Evolutionary conservation across 2,888 invertebrate species (phyloP), one percentile per base, ranked within the genome.

Genomic region (Nasonia oneida): DNA sequence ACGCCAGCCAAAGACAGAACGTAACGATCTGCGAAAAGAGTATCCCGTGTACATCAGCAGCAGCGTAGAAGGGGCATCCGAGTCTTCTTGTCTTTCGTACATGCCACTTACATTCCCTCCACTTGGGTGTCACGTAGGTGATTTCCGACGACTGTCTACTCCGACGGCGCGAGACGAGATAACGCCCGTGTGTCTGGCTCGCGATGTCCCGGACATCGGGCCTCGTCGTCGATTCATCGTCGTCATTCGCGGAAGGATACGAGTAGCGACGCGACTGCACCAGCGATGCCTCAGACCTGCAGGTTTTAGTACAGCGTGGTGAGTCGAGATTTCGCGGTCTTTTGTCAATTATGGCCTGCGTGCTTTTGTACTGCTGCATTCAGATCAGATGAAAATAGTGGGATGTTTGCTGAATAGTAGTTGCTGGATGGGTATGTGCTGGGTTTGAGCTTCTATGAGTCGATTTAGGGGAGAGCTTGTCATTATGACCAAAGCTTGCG

Each of bases 241-340:
- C 33, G 12, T 76, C 67, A 42, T 23, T 37, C 4, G 70, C 18
- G 23, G 70, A 23, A 18, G 33, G 57, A 70, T 78, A 47, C 29
- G 15, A n/a, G 57, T 4, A 37, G 70, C 71, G 71, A 61, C 39
- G 77, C 77, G 29, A 14, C 29, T 71, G 77, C 18, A 39, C 15
- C 83, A 71, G 76, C 77, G 33, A 83, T 83, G 83, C 42, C 75
- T 82, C 50, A 75, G 53, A 75, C n/a, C 74, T 37, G 5, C 42
- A 57, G 50, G 42, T 83, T 77, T 77, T 83, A 83, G 57, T 83
- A 70, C 71, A 83, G 53, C 53, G 61, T 71, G 83, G 83, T 83
- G 57, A 83, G 76, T 70, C 37, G 29, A n/a, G 42, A 67, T 67
- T 37, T 76, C 76, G 18, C 15, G 42, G 47, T 67, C 37, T 39